Evolutionary conservation across 2,888 invertebrate species (phyloP).

Genomic region (Dyspetes luteomarginatus): DNA sequence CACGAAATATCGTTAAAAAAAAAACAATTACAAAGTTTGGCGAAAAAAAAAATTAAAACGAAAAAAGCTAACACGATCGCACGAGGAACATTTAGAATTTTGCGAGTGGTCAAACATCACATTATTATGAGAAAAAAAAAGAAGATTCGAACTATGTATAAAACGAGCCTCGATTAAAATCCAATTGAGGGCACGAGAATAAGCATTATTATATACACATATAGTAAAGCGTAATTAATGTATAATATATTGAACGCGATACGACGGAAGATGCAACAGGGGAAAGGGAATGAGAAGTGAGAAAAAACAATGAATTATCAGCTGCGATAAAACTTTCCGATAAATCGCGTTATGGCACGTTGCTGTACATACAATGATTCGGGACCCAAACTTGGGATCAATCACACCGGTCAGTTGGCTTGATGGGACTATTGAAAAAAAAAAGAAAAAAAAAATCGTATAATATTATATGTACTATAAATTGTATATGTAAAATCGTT

Average conservation of each 20-base stretch:
- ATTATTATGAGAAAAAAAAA: conserved; percentile 4
- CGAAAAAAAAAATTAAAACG: neutral
- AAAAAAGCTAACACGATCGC: conserved; percentile 26
- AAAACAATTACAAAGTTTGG: neutral
- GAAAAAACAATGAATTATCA: conserved; percentile 21
- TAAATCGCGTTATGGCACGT: conserved; percentile 69
- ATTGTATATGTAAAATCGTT: conserved; percentile 57
- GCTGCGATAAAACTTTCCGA: conserved; percentile 41
- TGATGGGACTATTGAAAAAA: conserved; percentile 26
- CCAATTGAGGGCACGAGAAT: conserved; percentile 17
- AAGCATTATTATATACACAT: conserved; percentile 27
- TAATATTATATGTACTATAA: conserved; percentile 45
- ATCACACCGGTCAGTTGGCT: conserved; percentile 57
- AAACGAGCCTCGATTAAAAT: conserved; percentile 30
- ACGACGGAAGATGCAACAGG: neutral
- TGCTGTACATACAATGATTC: conserved; percentile 68
- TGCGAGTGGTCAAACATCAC: conserved; percentile 7
- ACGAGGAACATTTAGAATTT: conserved; percentile 50
- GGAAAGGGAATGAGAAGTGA: conserved; percentile 3
- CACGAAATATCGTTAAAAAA: conserved; percentile 16
- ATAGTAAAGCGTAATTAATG: conserved; percentile 37
- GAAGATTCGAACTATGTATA: neutral
- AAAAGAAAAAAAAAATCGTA: conserved; percentile 12
- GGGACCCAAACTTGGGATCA: conserved; percentile 33
- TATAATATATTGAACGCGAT: conserved; percentile 44